Evolutionary conservation across 2,888 invertebrate species (phyloP).

Genomic region (Drosophila picticornis): DNA sequence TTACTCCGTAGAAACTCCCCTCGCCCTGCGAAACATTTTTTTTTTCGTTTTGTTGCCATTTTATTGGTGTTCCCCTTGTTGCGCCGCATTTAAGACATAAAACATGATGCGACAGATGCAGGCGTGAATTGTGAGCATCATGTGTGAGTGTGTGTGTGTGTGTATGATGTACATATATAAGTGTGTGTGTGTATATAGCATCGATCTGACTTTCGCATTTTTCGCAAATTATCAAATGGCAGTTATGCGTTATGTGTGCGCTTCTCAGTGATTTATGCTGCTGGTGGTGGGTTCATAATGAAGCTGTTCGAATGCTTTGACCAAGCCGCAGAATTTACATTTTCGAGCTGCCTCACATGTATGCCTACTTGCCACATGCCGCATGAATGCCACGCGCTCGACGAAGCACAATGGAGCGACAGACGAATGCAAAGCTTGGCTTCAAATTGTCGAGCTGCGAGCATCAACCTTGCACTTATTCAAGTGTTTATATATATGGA

Average conservation of each 20-base stretch:
- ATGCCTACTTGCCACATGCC: slow-evolving; percentile 38
- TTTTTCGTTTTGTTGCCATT: slow-evolving; percentile 27
- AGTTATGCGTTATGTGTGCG: slow-evolving; percentile 30
- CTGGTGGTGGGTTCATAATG: slow-evolving; percentile 43
- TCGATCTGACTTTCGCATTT: slow-evolving; percentile 20
- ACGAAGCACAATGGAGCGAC: slow-evolving; percentile 33
- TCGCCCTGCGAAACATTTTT: background rate
- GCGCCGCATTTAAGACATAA: slow-evolving; percentile 10
- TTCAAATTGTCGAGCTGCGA: slow-evolving; percentile 48
- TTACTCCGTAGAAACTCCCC: slow-evolving; percentile 5
- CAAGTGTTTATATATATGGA: background rate
- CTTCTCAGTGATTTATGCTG: slow-evolving; percentile 51
- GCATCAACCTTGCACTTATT: slow-evolving; percentile 4
- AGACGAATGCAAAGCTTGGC: slow-evolving; percentile 24
- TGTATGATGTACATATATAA: background rate
- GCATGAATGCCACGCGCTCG: slow-evolving; percentile 66
- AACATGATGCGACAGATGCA: slow-evolving; percentile 64
- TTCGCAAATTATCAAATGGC: slow-evolving; percentile 67
- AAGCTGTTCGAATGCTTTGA: slow-evolving; percentile 47
- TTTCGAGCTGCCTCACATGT: slow-evolving; percentile 32
- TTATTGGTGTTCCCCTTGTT: slow-evolving; percentile 25
- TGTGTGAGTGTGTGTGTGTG: background rate
- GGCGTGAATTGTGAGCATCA: slow-evolving; percentile 62
- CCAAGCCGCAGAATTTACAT: slow-evolving; percentile 62
- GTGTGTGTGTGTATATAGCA: background rate